Conservation (phyloP, 2,888 invertebrate genomes). For the Limnephilus auricula region DNA sequence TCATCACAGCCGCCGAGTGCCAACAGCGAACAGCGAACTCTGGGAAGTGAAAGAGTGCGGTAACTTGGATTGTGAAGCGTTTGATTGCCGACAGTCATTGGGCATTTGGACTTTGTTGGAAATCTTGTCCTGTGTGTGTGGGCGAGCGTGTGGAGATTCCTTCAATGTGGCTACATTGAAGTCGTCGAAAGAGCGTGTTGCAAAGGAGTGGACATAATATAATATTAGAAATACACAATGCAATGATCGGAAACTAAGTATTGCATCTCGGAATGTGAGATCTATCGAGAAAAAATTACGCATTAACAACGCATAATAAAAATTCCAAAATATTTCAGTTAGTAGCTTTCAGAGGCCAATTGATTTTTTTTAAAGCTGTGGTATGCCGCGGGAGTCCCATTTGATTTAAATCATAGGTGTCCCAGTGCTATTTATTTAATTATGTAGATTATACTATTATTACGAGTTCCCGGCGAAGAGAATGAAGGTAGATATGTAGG, state of each 20-base stretch:
- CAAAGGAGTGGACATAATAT: background rate
- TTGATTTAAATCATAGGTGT: background rate
- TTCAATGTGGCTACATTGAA: background rate
- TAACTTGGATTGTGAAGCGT: slow-evolving; percentile 1
- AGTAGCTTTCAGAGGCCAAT: background rate
- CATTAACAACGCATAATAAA: too few species aligned
- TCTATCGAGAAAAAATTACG: background rate
- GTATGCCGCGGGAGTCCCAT: background rate
- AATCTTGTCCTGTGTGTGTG: background rate
- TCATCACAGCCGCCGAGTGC: slow-evolving; percentile 20
- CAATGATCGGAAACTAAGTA: background rate
- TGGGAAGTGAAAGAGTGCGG: slow-evolving; percentile 32
- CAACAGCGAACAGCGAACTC: background rate
- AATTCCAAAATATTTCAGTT: too few species aligned
- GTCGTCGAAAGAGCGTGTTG: background rate
- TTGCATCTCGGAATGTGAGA: background rate
- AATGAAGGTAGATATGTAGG: background rate
- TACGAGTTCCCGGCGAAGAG: background rate
- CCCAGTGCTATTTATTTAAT: background rate
- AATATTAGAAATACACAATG: background rate
- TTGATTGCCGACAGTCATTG: slow-evolving; percentile 8
- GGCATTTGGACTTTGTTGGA: background rate
- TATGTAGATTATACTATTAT: background rate
- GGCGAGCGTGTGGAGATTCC: background rate
- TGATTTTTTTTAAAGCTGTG: background rate